These are phyloP conservation scores for Ancistrus triradiatus DNA, from an alignment of 2,113 vertebrate genomes.

Conservation along the genomic window DNA sequence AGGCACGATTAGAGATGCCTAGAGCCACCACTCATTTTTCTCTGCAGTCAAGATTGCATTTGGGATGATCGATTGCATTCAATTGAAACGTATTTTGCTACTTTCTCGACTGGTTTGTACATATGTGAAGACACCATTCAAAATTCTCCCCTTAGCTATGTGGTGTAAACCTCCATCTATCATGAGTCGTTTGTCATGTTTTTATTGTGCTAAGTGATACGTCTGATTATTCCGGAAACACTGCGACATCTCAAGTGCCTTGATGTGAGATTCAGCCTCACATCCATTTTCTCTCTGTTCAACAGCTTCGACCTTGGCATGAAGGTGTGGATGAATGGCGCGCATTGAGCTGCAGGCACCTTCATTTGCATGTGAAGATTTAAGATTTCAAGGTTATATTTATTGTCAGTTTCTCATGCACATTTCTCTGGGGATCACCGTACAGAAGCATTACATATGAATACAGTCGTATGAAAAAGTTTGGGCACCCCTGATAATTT, in stretches of 20 bases:
- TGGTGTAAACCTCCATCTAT: not conserved
- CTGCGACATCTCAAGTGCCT: constrained; percentile 3
- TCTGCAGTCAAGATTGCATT: constrained; percentile 17
- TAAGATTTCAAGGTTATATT: constrained; percentile 21
- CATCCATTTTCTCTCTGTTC: constrained; percentile 19
- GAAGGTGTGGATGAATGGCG: constrained; percentile 12
- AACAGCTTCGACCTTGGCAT: constrained; percentile 13
- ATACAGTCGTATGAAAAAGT: no score
- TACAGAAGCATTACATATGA: no score
- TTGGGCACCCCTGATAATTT: no score
- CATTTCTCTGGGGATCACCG: no score
- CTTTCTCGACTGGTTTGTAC: not conserved
- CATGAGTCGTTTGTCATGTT: constrained; percentile 5
- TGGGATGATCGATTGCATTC: not conserved
- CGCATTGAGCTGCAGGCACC: constrained; percentile 12
- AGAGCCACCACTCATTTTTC: constrained; percentile 12
- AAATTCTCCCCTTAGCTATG: not conserved
- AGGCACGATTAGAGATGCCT: constrained; percentile 23
- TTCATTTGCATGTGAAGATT: constrained; percentile 18
- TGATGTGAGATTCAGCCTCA: not conserved
- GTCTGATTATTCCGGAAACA: not conserved
- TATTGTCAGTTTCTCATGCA: no score
- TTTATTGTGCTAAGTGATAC: constrained; percentile 21
- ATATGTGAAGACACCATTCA: not conserved
- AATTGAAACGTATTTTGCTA: constrained; percentile 8